phyloP scores from a whole-genome alignment of 1,140 invertebrate species.

The Helicoverpa zea region DNA sequence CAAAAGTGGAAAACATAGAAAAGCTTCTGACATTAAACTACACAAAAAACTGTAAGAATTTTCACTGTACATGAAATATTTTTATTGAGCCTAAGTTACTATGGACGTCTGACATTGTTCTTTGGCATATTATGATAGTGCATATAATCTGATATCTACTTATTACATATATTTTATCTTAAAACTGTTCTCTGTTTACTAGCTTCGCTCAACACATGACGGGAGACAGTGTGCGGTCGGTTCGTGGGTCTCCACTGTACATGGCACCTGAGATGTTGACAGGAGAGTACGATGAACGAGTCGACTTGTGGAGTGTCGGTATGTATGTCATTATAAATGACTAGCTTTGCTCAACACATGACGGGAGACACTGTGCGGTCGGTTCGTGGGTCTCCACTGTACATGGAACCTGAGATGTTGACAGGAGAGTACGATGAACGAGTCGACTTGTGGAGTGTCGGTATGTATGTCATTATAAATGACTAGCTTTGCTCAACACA shows the following conservation, averaged over 20 bases:
- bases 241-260: background rate
- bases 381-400: background rate
- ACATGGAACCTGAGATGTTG: background rate
- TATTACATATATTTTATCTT: too few relatives aligned
- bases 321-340: conserved; percentile 61
- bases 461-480: conserved; percentile 68
- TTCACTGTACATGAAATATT: too few relatives aligned
- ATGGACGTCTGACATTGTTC: too few relatives aligned
- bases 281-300: too few relatives aligned
- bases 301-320: conserved; percentile 92
- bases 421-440: too few relatives aligned
- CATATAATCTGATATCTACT: too few relatives aligned
- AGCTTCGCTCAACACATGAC: conserved; percentile 95
- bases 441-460: conserved; percentile 92
- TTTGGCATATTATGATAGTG: too few relatives aligned
- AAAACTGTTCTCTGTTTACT: too few relatives aligned
- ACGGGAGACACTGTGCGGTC: conserved; percentile 78
- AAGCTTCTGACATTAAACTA: too few relatives aligned
- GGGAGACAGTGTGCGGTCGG: background rate
- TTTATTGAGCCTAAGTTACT: too few relatives aligned
- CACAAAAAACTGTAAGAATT: too few relatives aligned
- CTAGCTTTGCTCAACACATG: conserved; percentile 94
- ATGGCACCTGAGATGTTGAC: background rate
- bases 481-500: conserved; percentile 91
- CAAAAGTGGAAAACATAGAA: too few relatives aligned